Percentiles rank a stretch among this genome's conserved stretches.
Conservation (phyloP, 2,797 vertebrate genomes). For the Cynodonichthys magdalenae region DNA sequence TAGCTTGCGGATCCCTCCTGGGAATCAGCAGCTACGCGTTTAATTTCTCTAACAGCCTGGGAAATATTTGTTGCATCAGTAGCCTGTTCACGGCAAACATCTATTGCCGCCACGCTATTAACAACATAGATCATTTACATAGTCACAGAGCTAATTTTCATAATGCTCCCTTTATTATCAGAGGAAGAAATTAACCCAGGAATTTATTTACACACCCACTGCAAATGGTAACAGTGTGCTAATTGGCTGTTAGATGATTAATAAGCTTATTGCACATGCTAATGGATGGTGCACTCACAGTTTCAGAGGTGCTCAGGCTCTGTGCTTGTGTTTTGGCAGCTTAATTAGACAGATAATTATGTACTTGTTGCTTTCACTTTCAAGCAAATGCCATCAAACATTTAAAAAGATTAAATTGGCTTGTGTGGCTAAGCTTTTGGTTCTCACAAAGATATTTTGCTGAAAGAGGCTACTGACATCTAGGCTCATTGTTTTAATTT, state of each 20-base stretch:
- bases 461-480: conserved; percentile 21
- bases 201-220: conserved; percentile 99
- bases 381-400: conserved; percentile 96
- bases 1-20: conserved; percentile 74
- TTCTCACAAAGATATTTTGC: conserved; percentile 37
- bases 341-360: conserved; percentile 99
- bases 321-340: conserved; percentile 95
- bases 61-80: conserved; percentile 84
- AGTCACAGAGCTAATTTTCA: conserved; percentile 98
- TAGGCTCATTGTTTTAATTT: conserved; percentile 11
- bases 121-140: conserved; percentile 97
- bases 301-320: conserved; percentile 95
- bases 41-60: conserved; percentile 83
- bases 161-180: conserved; percentile 99
- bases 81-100: conserved; percentile 76
- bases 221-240: conserved; percentile 98
- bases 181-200: conserved; percentile 99
- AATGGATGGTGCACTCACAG: conserved; percentile 93
- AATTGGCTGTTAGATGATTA: conserved; percentile 99
- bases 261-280: conserved; percentile 98
- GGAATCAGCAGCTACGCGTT: conserved; percentile 77
- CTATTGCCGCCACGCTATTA: conserved; percentile 90
- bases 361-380: conserved; percentile 96
- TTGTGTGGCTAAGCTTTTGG: conserved; percentile 75
- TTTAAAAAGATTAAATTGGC: conserved; percentile 90